phyloP scores from a whole-genome alignment of 2,113 vertebrate genomes.

The Otocyon megalotis region DNA sequence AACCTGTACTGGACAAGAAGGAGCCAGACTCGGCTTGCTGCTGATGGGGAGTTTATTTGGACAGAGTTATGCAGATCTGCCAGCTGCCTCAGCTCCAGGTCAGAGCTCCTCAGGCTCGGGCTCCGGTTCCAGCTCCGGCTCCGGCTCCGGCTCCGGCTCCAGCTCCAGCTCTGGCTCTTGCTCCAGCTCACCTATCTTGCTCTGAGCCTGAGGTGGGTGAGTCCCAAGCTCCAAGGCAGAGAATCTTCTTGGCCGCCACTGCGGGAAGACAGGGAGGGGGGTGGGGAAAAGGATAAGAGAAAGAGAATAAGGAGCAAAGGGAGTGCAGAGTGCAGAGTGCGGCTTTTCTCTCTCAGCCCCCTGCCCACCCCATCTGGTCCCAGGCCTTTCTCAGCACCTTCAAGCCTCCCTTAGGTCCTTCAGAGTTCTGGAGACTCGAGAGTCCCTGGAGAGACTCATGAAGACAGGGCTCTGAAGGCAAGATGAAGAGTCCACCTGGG shows the following conservation, averaged over 20 bases:
- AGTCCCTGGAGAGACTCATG: not conserved
- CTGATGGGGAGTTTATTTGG: slow-evolving; percentile 74
- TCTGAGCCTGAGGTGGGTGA: slow-evolving; percentile 49
- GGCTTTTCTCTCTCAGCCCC: not conserved
- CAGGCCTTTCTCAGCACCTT: not conserved
- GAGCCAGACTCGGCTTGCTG: slow-evolving; percentile 60
- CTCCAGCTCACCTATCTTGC: slow-evolving; percentile 63
- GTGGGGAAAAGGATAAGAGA: not conserved
- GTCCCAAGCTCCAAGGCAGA: slow-evolving; percentile 75
- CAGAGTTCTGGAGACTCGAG: too few species aligned
- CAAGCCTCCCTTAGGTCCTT: not conserved
- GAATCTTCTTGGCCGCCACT: slow-evolving; percentile 75
- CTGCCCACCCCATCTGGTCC: not conserved
- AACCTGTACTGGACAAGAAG: slow-evolving; percentile 41
- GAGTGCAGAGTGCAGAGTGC: not conserved
- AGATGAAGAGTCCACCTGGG: not conserved
- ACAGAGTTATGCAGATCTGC: not conserved
- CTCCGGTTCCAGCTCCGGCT: not conserved
- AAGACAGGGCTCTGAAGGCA: not conserved
- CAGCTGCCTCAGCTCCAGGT: not conserved
- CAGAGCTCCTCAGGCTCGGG: not conserved
- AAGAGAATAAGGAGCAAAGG: not conserved
- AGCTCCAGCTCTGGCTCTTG: not conserved
- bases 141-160: rapidly evolving
- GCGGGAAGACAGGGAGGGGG: not conserved